phyloP scores from a whole-genome alignment of 1,140 invertebrate species.

The Ladona fulva region DNA sequence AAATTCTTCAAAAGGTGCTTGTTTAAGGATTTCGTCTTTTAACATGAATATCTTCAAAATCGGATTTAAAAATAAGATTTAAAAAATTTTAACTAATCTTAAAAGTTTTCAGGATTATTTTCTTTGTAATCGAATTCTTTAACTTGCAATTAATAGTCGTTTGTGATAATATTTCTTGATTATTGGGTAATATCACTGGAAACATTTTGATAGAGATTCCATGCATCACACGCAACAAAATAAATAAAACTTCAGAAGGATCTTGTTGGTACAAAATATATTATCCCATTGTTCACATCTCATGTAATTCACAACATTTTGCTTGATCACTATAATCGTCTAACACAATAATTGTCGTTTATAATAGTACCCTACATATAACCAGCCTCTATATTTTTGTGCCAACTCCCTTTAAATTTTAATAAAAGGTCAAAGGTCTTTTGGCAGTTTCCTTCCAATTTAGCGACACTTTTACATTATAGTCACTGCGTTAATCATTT shows the following conservation, averaged over 20 bases:
- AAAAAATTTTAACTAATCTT: too few relatives aligned
- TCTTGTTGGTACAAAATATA: conserved; percentile 7
- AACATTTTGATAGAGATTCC: too few relatives aligned
- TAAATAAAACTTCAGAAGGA: background rate
- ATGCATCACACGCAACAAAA: too few relatives aligned
- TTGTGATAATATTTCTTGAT: too few relatives aligned
- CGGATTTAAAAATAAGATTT: too few relatives aligned
- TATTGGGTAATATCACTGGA: too few relatives aligned
- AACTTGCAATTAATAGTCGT: too few relatives aligned
- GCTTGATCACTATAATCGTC: conserved; percentile 5
- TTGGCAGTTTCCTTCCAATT: background rate
- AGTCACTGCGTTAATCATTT: background rate
- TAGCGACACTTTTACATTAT: conserved; percentile 2
- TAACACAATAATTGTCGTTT: background rate
- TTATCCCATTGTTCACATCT: conserved; percentile 9
- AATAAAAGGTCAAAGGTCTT: background rate
- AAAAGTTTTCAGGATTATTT: too few relatives aligned
- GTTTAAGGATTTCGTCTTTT: too few relatives aligned
- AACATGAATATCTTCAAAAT: too few relatives aligned
- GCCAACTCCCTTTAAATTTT: background rate
- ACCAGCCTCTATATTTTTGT: conserved; percentile 5
- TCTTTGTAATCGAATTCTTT: too few relatives aligned
- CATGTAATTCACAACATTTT: background rate
- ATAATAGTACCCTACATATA: background rate
- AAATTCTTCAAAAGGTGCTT: too few relatives aligned